phyloP scores from a whole-genome alignment of 2,797 vertebrate species.

The Novumbra hubbsi region DNA sequence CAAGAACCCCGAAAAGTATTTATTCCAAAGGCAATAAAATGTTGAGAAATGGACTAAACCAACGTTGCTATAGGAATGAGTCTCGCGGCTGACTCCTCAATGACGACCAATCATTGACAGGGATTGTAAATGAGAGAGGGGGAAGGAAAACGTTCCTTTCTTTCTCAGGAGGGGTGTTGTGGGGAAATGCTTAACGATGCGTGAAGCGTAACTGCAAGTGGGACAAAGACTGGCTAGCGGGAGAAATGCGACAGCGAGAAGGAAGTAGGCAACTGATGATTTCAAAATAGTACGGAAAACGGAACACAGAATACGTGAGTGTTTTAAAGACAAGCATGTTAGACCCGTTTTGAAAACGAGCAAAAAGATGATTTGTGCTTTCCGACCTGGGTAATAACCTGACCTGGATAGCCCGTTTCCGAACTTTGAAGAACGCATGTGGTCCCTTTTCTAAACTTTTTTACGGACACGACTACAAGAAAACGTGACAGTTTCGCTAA shows the following conservation, averaged over 20 bases:
- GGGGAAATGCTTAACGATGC: slow-evolving; percentile 69
- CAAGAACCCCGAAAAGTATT: too few relatives aligned
- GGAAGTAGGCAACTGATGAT: background rate
- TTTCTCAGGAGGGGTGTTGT: slow-evolving; percentile 60
- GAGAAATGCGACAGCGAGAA: slow-evolving; percentile 45
- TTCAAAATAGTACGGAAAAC: slow-evolving; percentile 19
- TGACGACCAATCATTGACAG: slow-evolving; percentile 68
- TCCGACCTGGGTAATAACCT: slow-evolving; percentile 22
- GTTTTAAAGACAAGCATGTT: slow-evolving; percentile 10
- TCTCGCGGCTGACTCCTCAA: slow-evolving; percentile 62
- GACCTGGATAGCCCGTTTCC: slow-evolving; percentile 36
- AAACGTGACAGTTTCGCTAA: slow-evolving; percentile 5
- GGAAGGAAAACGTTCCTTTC: slow-evolving; percentile 61
- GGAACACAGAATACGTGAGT: background rate
- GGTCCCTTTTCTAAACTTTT: slow-evolving; percentile 6
- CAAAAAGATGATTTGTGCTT: slow-evolving; percentile 28
- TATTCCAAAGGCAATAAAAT: background rate
- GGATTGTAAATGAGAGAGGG: slow-evolving; percentile 59
- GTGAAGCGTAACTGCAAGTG: slow-evolving; percentile 72
- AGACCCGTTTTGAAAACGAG: slow-evolving; percentile 7
- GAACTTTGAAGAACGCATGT: slow-evolving; percentile 33
- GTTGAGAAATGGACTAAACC: slow-evolving; percentile 48
- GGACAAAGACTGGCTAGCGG: slow-evolving; percentile 67
- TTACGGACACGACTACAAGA: background rate
- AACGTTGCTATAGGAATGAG: slow-evolving; percentile 56